These are phyloP conservation scores for Itoplectis maculator DNA, from an alignment of 2,888 invertebrate genomes.

Conservation along the genomic window DNA sequence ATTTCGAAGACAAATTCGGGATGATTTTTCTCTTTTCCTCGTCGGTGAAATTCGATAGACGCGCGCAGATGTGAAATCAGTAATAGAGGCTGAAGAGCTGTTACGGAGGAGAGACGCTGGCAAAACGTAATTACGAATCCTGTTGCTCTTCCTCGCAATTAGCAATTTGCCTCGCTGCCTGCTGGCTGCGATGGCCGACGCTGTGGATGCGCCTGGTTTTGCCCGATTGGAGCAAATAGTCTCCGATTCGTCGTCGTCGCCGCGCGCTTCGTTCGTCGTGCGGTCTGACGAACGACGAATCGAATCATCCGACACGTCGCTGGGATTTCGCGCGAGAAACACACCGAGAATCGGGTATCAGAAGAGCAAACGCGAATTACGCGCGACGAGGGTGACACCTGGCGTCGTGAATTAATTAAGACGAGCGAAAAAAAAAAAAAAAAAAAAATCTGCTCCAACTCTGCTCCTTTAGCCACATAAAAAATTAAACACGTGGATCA, in stretches of 20 bases:
- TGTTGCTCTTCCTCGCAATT: slow-evolving; percentile 59
- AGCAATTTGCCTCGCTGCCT: slow-evolving; percentile 55
- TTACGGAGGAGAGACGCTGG: slow-evolving; percentile 1
- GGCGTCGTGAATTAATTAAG: background rate
- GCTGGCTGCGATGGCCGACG: background rate
- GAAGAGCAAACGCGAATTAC: background rate
- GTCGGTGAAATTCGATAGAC: background rate
- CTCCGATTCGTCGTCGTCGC: slow-evolving; percentile 42
- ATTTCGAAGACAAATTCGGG: background rate
- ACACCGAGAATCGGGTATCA: slow-evolving; percentile 33
- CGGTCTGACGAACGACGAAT: slow-evolving; percentile 5
- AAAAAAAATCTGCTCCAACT: background rate
- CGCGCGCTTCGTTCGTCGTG: slow-evolving; percentile 22
- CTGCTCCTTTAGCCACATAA: background rate
- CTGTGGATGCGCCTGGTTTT: too few species aligned
- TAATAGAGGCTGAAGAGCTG: background rate
- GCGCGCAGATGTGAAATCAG: background rate
- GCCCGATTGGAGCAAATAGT: slow-evolving; percentile 34
- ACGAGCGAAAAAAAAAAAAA: background rate
- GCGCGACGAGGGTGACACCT: background rate
- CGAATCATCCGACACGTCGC: slow-evolving; percentile 7
- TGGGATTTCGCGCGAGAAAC: slow-evolving; percentile 4
- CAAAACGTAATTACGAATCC: slow-evolving; percentile 58
- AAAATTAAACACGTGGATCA: background rate
- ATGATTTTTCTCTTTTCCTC: background rate